Percentiles rank a stretch among this genome's conserved stretches.
Evolutionary conservation across 2,888 invertebrate genomes (phyloP).

Genomic region (Desoria tigrina): DNA sequence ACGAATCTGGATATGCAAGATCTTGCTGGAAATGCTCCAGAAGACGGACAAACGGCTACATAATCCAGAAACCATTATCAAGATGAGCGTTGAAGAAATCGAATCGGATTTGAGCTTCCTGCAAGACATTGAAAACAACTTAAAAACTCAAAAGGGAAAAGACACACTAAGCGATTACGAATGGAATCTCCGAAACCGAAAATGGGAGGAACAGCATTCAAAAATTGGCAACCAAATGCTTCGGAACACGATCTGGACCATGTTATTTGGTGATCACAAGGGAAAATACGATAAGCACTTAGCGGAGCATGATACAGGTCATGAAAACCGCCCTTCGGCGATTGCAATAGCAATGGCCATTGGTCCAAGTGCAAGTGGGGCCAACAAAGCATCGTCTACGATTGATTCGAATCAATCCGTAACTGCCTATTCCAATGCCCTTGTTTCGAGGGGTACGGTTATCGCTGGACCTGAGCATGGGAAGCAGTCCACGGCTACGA

Average conservation of each 20-base stretch:
- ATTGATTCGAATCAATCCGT: too few relatives aligned
- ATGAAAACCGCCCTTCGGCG: background rate
- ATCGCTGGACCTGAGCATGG: too few relatives aligned
- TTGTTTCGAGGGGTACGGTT: too few relatives aligned
- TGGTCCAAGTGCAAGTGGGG: background rate
- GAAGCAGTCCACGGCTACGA: too few relatives aligned
- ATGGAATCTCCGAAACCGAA: constrained; percentile 20
- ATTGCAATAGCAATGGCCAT: too few relatives aligned
- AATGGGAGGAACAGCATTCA: constrained; percentile 34
- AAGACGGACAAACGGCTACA: too few relatives aligned
- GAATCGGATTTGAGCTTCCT: background rate
- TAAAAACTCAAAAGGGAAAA: background rate
- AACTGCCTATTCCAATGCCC: too few relatives aligned
- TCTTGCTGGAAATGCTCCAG: too few relatives aligned
- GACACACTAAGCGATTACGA: constrained; percentile 28
- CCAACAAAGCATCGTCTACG: too few relatives aligned
- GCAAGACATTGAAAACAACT: background rate
- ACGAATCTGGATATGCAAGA: too few relatives aligned
- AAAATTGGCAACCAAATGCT: constrained; percentile 26
- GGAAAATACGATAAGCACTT: background rate
- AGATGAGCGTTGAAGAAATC: background rate
- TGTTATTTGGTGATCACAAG: constrained; percentile 2
- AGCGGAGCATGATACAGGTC: too few relatives aligned
- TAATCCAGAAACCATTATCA: too few relatives aligned
- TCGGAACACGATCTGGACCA: constrained; percentile 32